Evolutionary conservation across 1,140 invertebrate genomes (phyloP).

Genomic region (Fopius arisanus): DNA sequence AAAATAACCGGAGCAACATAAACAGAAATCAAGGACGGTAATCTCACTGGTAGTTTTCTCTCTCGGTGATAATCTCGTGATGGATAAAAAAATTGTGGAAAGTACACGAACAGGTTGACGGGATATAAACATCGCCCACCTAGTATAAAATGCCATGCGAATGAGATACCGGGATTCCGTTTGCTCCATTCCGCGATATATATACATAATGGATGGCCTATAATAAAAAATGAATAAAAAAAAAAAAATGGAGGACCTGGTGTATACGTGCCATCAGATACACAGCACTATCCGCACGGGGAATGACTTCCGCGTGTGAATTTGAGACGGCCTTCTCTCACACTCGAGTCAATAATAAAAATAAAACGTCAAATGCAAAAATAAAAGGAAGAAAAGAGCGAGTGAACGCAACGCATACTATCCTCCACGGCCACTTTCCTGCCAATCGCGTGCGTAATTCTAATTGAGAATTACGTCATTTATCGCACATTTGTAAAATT

Average conservation of each 20-base stretch:
- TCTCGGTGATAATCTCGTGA: too few species aligned
- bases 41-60: too few species aligned
- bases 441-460: conserved; percentile 30
- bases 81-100: too few species aligned
- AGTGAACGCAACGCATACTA: neutral
- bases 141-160: neutral
- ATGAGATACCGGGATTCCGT: conserved; percentile 20
- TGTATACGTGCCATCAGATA: conserved; percentile 14
- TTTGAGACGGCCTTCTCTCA: conserved; percentile 25
- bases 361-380: conserved; percentile 1
- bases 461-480: conserved; percentile 30
- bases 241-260: too few species aligned
- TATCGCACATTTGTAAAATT: conserved; percentile 16
- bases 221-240: too few species aligned
- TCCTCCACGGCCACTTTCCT: neutral
- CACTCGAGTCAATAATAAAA: conserved; percentile 1
- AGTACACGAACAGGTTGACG: neutral
- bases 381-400: neutral
- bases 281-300: neutral
- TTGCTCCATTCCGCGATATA: conserved; percentile 23
- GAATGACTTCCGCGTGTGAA: conserved; percentile 29
- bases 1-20: too few species aligned
- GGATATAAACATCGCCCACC: conserved; percentile 6
- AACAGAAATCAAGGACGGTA: too few species aligned
- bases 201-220: conserved; percentile 25